These are phyloP conservation scores for Astatoreochromis straeleni DNA, from an alignment of 2,113 vertebrate genomes.

Conservation along the genomic window DNA sequence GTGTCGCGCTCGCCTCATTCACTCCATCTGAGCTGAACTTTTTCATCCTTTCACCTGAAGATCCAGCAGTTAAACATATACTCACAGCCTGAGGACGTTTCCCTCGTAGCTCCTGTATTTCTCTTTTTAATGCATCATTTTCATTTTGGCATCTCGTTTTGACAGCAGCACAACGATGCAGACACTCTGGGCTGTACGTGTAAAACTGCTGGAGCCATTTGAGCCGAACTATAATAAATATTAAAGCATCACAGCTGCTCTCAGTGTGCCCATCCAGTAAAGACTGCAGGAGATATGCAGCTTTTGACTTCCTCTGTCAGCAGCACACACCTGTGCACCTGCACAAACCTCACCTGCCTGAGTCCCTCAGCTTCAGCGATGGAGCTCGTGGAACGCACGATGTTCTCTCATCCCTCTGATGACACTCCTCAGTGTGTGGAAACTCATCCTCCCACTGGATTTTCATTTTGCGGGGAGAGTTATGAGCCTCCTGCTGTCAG, in stretches of 20 bases:
- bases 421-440: background rate
- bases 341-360: background rate
- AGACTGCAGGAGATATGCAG: background rate
- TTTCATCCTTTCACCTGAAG: background rate
- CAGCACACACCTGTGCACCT: background rate
- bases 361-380: background rate
- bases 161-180: background rate
- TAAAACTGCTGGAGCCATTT: background rate
- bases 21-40: background rate
- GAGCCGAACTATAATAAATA: background rate
- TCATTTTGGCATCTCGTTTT: rapidly evolving
- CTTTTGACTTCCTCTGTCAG: background rate
- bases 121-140: background rate
- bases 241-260: background rate
- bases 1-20: background rate
- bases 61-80: background rate
- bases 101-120: background rate
- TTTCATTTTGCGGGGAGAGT: background rate
- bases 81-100: background rate
- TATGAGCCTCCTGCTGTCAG: background rate
- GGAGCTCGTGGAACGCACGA: background rate
- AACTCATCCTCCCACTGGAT: background rate
- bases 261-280: background rate
- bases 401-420: background rate
- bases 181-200: background rate